A percentile compares a stretch with the other conserved stretches of the same genome.
phyloP scores from a whole-genome alignment of 2,113 vertebrate species.

The Desmodus rotundus region DNA sequence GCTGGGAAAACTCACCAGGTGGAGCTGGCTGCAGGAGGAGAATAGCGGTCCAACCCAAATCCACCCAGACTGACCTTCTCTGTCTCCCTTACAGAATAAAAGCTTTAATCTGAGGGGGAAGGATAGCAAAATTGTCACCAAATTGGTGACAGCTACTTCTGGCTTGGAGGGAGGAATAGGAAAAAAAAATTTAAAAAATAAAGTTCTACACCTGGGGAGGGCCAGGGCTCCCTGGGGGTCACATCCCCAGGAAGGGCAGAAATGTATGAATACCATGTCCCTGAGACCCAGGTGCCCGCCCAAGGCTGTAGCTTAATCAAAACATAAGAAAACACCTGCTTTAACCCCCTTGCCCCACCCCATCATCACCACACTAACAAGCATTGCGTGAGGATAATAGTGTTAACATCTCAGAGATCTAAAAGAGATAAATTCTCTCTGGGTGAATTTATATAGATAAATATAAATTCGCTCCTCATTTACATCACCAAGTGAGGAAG shows the following conservation, averaged over 20 bases:
- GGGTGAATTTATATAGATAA: too few species aligned
- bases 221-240: too few species aligned
- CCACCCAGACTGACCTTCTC: background rate
- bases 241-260: background rate
- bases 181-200: too few species aligned
- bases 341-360: too few species aligned
- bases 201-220: background rate
- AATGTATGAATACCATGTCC: too few species aligned
- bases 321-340: background rate
- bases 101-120: background rate
- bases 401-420: background rate
- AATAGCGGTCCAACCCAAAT: background rate
- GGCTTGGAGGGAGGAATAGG: background rate
- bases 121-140: background rate
- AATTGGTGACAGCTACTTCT: background rate
- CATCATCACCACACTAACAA: background rate
- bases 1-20: background rate
- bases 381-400: background rate
- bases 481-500: background rate
- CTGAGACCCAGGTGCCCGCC: background rate
- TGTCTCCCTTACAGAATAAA: background rate
- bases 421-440: background rate
- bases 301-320: background rate
- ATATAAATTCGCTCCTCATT: too few species aligned
- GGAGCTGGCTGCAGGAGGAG: background rate